Evolutionary conservation across 2,888 invertebrate genomes (phyloP).

Genomic region (Zaprionus lineosus): DNA sequence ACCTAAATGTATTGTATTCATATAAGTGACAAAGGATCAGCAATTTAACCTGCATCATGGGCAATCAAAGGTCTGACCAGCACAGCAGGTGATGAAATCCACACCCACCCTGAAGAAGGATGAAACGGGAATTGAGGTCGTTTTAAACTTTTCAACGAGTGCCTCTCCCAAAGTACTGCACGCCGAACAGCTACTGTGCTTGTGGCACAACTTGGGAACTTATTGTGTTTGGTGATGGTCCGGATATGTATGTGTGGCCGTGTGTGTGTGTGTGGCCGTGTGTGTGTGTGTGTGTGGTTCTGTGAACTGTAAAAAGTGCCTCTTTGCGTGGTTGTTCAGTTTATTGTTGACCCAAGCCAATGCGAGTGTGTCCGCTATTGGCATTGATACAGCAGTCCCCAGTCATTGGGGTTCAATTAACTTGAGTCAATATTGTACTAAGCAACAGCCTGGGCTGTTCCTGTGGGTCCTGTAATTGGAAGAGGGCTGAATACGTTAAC

Average conservation of each 20-base stretch:
- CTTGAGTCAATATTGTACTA: constrained; percentile 75
- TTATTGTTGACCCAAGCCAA: constrained; percentile 59
- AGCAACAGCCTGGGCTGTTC: constrained; percentile 32
- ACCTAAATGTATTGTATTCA: too few species aligned
- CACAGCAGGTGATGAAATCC: constrained; percentile 62
- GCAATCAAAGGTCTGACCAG: constrained; percentile 40
- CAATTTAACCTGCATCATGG: constrained; percentile 34
- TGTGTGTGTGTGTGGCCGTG: too few species aligned
- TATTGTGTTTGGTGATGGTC: constrained; percentile 3
- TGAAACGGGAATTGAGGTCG: constrained; percentile 1
- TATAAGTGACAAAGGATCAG: neutral
- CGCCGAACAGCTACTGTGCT: neutral
- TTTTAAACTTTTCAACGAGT: constrained; percentile 33
- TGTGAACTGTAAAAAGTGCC: too few species aligned
- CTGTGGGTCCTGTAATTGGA: neutral
- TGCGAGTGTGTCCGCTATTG: constrained; percentile 24
- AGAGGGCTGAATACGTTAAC: neutral
- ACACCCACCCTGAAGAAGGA: constrained; percentile 15
- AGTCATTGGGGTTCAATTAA: constrained; percentile 72
- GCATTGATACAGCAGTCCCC: constrained; percentile 53
- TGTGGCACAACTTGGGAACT: too few species aligned
- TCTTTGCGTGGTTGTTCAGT: constrained; percentile 61
- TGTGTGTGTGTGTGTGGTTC: too few species aligned
- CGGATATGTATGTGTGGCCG: too few species aligned
- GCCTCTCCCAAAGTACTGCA: neutral